A percentile compares a stretch with the other conserved stretches of the same genome.
These are phyloP conservation scores for Babyrousa celebensis DNA, from an alignment of 2,797 vertebrate species.

Conservation along the genomic window DNA sequence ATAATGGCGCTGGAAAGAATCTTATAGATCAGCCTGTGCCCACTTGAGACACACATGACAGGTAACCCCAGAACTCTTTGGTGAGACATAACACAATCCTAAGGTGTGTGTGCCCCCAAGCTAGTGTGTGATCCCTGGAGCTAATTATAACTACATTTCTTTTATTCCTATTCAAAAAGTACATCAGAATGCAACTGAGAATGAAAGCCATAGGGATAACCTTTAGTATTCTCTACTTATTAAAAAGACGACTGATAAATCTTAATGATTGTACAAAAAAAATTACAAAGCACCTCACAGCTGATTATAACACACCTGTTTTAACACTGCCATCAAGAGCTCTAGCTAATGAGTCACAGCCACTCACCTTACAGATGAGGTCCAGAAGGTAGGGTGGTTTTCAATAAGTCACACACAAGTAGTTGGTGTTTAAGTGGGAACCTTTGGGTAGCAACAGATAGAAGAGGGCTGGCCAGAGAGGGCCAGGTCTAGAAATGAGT, in stretches of 20 bases:
- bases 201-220: neutral
- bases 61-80: neutral
- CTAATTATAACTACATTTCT: neutral
- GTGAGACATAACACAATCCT: neutral
- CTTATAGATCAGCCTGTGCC: neutral
- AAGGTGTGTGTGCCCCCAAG: neutral
- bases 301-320: neutral
- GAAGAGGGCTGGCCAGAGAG: neutral
- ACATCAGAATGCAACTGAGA: neutral
- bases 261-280: conserved; percentile 24
- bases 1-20: neutral
- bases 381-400: neutral
- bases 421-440: neutral
- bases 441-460: neutral
- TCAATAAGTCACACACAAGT: neutral
- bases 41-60: neutral
- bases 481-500: neutral
- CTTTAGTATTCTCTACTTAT: neutral
- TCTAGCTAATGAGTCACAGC: neutral
- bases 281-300: neutral
- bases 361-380: neutral
- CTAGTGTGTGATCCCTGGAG: neutral
- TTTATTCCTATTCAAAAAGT: neutral
- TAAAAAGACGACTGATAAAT: neutral
- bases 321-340: neutral